These are phyloP conservation scores for Tinamus guttatus DNA, from an alignment of 2,113 vertebrate species.

Conservation along the genomic window DNA sequence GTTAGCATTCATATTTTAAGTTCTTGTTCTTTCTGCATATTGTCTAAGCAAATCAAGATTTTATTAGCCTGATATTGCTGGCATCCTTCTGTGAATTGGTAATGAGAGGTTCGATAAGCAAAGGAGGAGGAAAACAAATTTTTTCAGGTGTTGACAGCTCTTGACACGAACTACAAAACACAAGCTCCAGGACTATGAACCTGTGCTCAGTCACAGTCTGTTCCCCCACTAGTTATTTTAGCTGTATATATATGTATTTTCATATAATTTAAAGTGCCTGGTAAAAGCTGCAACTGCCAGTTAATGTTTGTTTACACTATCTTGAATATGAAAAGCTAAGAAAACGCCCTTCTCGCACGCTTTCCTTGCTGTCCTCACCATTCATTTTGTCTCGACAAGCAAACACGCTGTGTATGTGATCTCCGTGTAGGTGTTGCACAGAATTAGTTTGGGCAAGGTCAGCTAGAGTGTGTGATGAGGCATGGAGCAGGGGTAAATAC, in stretches of 20 bases:
- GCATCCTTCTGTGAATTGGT: neutral
- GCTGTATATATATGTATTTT: no score
- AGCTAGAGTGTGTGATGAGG: neutral
- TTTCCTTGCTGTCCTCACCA: neutral
- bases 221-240: neutral
- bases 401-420: fast-evolving
- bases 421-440: neutral
- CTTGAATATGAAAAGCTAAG: neutral
- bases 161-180: neutral
- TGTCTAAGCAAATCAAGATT: constrained; percentile 8
- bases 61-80: neutral
- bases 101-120: neutral
- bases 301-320: neutral
- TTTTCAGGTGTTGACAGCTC: neutral
- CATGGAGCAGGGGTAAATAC: neutral
- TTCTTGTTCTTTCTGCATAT: neutral
- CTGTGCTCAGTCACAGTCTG: neutral
- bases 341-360: neutral
- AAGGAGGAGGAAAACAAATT: neutral
- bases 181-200: neutral
- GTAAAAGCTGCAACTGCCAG: neutral
- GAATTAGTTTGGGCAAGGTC: neutral
- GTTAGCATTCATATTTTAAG: constrained; percentile 28
- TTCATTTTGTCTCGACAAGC: neutral
- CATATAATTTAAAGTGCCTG: neutral